These are phyloP conservation scores for Xestia xanthographa DNA, from an alignment of 2,888 invertebrate species.

Conservation along the genomic window DNA sequence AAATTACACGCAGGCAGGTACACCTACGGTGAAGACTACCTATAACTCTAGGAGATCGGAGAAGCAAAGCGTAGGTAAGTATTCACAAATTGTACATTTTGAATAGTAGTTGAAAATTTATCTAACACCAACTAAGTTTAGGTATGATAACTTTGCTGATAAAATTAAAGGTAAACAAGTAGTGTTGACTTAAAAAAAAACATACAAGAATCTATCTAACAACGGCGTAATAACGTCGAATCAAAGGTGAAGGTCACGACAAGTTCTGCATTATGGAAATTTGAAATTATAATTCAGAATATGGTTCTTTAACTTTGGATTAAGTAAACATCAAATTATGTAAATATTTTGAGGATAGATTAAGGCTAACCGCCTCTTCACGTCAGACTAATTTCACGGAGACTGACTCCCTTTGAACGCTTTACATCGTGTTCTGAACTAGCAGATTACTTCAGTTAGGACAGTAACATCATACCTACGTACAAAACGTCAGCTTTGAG, in stretches of 20 bases:
- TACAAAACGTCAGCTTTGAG: not conserved
- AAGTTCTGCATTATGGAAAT: conserved; percentile 5
- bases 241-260: conserved; percentile 27
- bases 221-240: not conserved
- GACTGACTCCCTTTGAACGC: conserved; percentile 4
- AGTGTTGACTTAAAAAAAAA: not conserved
- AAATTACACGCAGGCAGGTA: not conserved
- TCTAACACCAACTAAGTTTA: not conserved
- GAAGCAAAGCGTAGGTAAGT: not conserved
- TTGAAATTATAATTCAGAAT: conserved; percentile 9
- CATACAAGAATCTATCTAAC: conserved; percentile 1
- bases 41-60: not conserved
- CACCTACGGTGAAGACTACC: not conserved
- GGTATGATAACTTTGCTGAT: not conserved
- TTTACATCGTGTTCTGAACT: not conserved
- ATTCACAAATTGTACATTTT: not conserved
- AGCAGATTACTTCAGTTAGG: not conserved
- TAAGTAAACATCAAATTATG: conserved; percentile 6
- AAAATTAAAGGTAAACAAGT: not conserved
- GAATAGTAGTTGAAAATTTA: not conserved
- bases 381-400: conserved; percentile 23
- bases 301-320: not conserved
- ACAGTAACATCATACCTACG: not conserved
- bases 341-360: conserved; percentile 2
- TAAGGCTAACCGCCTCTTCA: not conserved